A percentile compares a stretch with the other conserved stretches of the same genome.
Conservation (phyloP, 2,113 vertebrate genomes). For the Hippocampus barbouri region DNA sequence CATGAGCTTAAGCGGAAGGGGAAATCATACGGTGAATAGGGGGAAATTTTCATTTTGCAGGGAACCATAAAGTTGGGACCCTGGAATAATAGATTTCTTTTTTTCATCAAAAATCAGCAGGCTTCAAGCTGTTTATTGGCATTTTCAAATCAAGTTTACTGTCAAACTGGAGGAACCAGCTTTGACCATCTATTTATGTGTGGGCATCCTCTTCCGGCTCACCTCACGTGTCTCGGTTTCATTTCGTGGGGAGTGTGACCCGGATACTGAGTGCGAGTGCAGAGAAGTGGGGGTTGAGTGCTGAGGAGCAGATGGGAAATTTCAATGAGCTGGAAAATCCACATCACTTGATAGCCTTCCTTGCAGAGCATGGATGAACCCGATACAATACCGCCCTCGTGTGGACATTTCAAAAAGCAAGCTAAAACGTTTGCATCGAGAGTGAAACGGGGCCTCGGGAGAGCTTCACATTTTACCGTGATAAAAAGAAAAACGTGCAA, state of each 20-base stretch:
- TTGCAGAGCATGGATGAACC: not conserved
- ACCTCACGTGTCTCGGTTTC: constrained; percentile 52
- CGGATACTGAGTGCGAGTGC: constrained; percentile 13
- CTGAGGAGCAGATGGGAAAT: constrained; percentile 49
- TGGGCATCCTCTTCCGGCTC: constrained; percentile 48
- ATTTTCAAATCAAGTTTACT: too few species aligned
- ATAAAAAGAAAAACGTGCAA: too few species aligned
- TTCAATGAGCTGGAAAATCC: constrained; percentile 54
- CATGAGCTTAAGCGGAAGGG: too few species aligned
- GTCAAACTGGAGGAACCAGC: constrained; percentile 13
- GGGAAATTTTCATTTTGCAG: not conserved
- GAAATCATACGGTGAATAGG: too few species aligned
- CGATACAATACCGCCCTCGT: constrained; percentile 36
- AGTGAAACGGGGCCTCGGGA: too few species aligned
- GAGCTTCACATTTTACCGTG: too few species aligned
- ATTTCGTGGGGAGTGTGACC: constrained; percentile 43
- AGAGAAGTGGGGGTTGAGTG: constrained; percentile 17
- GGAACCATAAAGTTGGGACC: too few species aligned
- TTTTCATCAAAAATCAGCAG: too few species aligned
- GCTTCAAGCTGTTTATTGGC: too few species aligned
- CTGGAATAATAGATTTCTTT: too few species aligned
- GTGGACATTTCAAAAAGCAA: constrained; percentile 17
- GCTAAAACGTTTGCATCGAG: too few species aligned
- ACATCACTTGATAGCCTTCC: constrained; percentile 7
- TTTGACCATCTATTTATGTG: constrained; percentile 43